Evolutionary conservation across 1,140 invertebrate genomes (phyloP).

Genomic region (Mesaphorura yosii): DNA sequence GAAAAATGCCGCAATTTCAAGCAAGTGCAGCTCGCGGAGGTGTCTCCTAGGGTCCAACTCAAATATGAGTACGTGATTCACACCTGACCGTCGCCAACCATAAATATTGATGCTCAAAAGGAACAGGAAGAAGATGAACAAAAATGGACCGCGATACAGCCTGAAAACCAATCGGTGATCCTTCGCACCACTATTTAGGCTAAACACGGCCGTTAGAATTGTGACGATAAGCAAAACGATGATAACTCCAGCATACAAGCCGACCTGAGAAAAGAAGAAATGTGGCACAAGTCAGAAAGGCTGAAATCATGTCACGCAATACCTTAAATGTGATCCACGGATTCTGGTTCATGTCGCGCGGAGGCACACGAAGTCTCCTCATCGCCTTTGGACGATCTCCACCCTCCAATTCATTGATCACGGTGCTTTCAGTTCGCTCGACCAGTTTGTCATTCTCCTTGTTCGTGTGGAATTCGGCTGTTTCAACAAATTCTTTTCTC

Average conservation of each 20-base stretch:
- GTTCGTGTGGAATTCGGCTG: slow-evolving; percentile 87
- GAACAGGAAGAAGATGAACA: slow-evolving; percentile 86
- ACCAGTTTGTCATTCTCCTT: slow-evolving; percentile 95
- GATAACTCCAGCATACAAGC: slow-evolving; percentile 88
- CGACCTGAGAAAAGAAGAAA: slow-evolving; percentile 53
- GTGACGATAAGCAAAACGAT: slow-evolving; percentile 75
- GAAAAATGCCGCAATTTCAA: slow-evolving; percentile 88
- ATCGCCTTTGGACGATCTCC: slow-evolving; percentile 51
- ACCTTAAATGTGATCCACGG: slow-evolving; percentile 82
- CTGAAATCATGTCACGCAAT: too few relatives aligned
- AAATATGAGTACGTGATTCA: slow-evolving; percentile 98
- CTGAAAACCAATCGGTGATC: slow-evolving; percentile 68
- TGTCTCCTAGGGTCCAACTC: slow-evolving; percentile 96
- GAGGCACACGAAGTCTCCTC: slow-evolving; percentile 73
- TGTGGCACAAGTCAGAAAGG: slow-evolving; percentile 3
- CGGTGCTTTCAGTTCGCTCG: slow-evolving; percentile 79
- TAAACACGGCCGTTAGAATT: slow-evolving; percentile 49
- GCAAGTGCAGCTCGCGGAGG: slow-evolving; percentile 86
- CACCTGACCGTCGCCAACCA: slow-evolving; percentile 92
- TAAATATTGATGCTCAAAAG: slow-evolving; percentile 96
- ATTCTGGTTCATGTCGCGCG: slow-evolving; percentile 86
- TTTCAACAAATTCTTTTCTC: slow-evolving; percentile 82
- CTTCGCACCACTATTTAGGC: slow-evolving; percentile 25
- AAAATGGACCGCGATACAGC: slow-evolving; percentile 81
- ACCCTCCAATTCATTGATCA: slow-evolving; percentile 83